Evolutionary conservation across 2,113 vertebrate genomes (phyloP).

Genomic region (Bucco capensis): DNA sequence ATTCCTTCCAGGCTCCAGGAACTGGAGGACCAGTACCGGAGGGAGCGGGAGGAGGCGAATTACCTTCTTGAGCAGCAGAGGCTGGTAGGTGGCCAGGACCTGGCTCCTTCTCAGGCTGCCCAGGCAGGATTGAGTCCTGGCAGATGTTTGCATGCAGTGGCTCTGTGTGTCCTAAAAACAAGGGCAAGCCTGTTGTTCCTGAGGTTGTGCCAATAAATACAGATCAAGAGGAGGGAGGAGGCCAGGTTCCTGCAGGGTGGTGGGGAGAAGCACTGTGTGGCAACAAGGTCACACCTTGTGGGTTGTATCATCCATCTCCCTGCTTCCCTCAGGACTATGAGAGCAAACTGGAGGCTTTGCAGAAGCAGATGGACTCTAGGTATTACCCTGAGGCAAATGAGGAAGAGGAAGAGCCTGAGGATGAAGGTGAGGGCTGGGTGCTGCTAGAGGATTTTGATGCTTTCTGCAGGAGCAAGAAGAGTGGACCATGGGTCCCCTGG

Average conservation of each 20-base stretch:
- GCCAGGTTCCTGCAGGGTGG: neutral
- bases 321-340: conserved; percentile 87
- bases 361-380: conserved; percentile 93
- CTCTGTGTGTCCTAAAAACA: neutral
- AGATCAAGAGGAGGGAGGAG: neutral
- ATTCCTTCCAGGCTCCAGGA: conserved; percentile 85
- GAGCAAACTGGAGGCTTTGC: conserved; percentile 92
- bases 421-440: conserved; percentile 82
- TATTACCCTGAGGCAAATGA: conserved; percentile 86
- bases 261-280: neutral
- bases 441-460: neutral
- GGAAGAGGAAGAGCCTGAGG: conserved; percentile 92
- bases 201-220: neutral
- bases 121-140: neutral
- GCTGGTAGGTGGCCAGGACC: conserved; percentile 76
- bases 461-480: neutral
- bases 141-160: neutral
- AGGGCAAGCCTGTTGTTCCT: neutral
- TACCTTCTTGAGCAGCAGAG: conserved; percentile 96
- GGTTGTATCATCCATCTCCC: neutral
- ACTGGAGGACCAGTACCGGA: conserved; percentile 93
- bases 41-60: conserved; percentile 91
- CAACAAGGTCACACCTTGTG: neutral
- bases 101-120: neutral
- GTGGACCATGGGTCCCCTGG: neutral